These are phyloP conservation scores for Melipona beecheii DNA, from an alignment of 2,888 invertebrate genomes.

Conservation along the genomic window DNA sequence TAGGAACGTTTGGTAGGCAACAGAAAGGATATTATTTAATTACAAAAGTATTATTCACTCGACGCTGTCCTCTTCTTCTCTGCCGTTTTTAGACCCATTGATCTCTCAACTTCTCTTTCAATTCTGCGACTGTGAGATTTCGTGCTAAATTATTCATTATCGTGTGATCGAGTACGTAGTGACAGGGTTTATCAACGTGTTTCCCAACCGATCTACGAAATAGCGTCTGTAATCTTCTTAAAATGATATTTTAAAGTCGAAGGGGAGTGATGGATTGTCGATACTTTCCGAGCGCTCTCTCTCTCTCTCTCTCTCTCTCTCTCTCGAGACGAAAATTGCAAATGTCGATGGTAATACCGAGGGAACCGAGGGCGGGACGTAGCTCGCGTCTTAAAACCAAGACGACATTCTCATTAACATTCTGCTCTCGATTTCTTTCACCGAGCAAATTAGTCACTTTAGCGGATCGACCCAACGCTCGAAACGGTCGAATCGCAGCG, in stretches of 20 bases:
- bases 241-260: not conserved
- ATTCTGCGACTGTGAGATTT: no score
- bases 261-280: not conserved
- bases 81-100: no score
- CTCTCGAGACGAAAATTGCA: not conserved
- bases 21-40: no score
- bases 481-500: not conserved
- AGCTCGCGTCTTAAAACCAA: not conserved
- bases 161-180: not conserved
- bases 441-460: not conserved
- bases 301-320: not conserved
- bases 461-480: slow-evolving; percentile 9
- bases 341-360: not conserved
- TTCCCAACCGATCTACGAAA: not conserved
- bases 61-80: no score
- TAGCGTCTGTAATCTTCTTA: not conserved
- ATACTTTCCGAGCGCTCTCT: not conserved
- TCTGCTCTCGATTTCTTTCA: no score
- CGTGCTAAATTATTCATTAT: not conserved
- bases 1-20: no score
- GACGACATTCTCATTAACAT: not conserved
- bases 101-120: no score
- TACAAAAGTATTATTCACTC: no score
- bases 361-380: no score
- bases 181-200: not conserved